Conservation (phyloP, 2,797 vertebrate species). For the Diplodus puntazzo region DNA sequence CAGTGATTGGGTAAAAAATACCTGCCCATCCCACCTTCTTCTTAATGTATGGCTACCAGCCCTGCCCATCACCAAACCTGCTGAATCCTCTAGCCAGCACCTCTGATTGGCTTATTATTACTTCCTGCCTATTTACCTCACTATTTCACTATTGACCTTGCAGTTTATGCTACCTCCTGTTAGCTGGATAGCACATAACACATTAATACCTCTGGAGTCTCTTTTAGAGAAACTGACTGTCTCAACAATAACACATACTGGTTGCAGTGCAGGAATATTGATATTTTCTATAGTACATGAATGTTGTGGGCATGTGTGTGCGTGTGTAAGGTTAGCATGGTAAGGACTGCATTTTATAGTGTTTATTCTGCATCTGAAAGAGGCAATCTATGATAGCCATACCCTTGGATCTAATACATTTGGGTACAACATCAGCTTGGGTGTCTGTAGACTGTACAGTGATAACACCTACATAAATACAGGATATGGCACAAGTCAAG, state of each 20-base stretch:
- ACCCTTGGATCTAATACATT: no score
- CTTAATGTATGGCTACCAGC: conserved; percentile 62
- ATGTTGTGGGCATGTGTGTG: conserved; percentile 34
- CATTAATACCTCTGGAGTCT: conserved; percentile 19
- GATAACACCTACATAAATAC: no score
- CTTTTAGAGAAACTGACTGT: conserved; percentile 45
- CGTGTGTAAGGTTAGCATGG: conserved; percentile 36
- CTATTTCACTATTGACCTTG: conserved; percentile 49
- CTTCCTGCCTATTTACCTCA: conserved; percentile 60
- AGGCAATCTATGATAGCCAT: no score
- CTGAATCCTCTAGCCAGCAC: conserved; percentile 63
- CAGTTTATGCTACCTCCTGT: conserved; percentile 30
- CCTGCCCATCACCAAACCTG: conserved; percentile 64
- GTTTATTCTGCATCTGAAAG: no score
- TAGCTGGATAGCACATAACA: conserved; percentile 60
- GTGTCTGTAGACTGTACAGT: no score
- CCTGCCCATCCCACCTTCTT: conserved; percentile 65
- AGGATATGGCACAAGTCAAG: no score
- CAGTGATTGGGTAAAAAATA: conserved; percentile 82
- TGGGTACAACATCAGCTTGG: no score
- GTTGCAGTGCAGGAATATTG: conserved; percentile 23
- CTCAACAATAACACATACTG: conserved; percentile 48
- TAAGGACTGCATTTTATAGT: not conserved
- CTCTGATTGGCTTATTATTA: conserved; percentile 76
- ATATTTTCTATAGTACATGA: conserved; percentile 29